phyloP scores from a whole-genome alignment of 2,888 invertebrate species.

The Gymnoscelis rufifasciata region DNA sequence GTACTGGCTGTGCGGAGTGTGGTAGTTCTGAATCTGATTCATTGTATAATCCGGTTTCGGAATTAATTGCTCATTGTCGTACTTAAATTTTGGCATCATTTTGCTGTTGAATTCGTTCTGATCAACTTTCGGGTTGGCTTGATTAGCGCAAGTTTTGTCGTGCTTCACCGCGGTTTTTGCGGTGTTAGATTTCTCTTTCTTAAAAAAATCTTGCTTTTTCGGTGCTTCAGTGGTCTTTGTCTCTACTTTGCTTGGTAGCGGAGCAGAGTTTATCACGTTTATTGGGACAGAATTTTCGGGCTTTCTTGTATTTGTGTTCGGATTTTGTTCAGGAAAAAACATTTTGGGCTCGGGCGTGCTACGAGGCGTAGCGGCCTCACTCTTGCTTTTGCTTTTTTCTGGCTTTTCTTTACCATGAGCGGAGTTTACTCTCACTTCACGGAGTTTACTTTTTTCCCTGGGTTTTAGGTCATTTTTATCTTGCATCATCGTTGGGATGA shows the following conservation, averaged over 20 bases:
- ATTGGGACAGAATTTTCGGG: slow-evolving; percentile 69
- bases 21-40: slow-evolving; percentile 84
- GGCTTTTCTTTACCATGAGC: slow-evolving; percentile 73
- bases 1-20: slow-evolving; percentile 81
- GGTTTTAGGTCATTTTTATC: slow-evolving; percentile 64
- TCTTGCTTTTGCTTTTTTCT: slow-evolving; percentile 62
- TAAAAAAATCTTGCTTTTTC: slow-evolving; percentile 75
- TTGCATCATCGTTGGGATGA: slow-evolving; percentile 49
- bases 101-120: slow-evolving; percentile 75
- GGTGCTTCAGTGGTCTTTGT: slow-evolving; percentile 60
- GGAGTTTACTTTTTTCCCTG: slow-evolving; percentile 66
- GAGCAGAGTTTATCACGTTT: slow-evolving; percentile 66
- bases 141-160: slow-evolving; percentile 63
- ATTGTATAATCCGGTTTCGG: slow-evolving; percentile 81
- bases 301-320: slow-evolving; percentile 54
- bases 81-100: slow-evolving; percentile 73
- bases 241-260: slow-evolving; percentile 61
- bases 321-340: slow-evolving; percentile 69
- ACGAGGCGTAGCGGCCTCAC: slow-evolving; percentile 55
- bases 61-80: slow-evolving; percentile 70
- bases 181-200: slow-evolving; percentile 68
- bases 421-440: slow-evolving; percentile 72
- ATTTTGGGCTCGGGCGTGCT: slow-evolving; percentile 68
- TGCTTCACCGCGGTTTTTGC: slow-evolving; percentile 64
- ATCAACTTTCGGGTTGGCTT: slow-evolving; percentile 59